phyloP scores from a whole-genome alignment of 2,113 vertebrate species.

The Alouatta palliata region DNA sequence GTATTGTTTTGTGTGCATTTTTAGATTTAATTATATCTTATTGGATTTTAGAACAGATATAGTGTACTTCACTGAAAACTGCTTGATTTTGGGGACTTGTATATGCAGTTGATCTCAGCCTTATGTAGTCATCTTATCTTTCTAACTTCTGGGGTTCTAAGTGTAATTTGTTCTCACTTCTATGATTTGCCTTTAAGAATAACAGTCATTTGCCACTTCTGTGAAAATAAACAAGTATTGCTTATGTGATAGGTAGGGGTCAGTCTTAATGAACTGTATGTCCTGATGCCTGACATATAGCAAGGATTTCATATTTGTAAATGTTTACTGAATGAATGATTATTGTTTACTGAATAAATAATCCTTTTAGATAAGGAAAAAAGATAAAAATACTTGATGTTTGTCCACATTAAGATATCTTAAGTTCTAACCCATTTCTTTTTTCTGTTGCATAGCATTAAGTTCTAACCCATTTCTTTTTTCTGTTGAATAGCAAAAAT shows the following conservation, averaged over 20 bases:
- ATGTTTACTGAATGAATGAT: not conserved
- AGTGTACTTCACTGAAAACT: not conserved
- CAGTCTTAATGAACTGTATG: not conserved
- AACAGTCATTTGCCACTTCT: constrained; percentile 1
- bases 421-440: not conserved
- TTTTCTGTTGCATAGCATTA: not conserved
- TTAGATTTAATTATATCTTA: not conserved
- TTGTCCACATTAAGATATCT: not conserved
- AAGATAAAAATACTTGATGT: not conserved
- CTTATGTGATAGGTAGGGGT: not conserved
- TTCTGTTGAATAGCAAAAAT: not conserved
- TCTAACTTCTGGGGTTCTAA: not conserved
- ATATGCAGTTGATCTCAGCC: not conserved
- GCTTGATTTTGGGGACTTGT: not conserved
- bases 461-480: not conserved
- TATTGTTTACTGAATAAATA: not conserved
- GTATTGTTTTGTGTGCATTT: constrained; percentile 9
- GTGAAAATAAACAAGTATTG: constrained; percentile 33
- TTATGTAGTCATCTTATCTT: not conserved
- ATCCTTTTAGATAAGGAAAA: not conserved
- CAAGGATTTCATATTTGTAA: constrained; percentile 13
- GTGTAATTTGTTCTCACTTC: constrained; percentile 1
- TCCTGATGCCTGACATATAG: not conserved
- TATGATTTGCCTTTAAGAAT: not conserved
- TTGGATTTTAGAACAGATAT: not conserved